These are phyloP conservation scores for Calvadosia cruxmelitensis DNA, from an alignment of 30 jellyfish, hydroid and myxozoan genomes.

Conservation along the genomic window DNA sequence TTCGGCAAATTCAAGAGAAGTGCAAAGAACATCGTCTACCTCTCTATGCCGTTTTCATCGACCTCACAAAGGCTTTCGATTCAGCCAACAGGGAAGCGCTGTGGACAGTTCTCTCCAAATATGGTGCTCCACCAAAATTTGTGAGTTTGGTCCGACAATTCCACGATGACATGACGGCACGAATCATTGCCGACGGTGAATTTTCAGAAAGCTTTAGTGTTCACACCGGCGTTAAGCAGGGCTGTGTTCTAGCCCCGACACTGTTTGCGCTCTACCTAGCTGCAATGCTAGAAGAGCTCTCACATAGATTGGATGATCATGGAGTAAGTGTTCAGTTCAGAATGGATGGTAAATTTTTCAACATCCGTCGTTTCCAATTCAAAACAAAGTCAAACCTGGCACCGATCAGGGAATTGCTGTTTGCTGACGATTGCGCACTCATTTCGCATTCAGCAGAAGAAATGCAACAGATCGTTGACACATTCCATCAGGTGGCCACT, in stretches of 20 bases:
- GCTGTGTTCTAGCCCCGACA: slow-evolving; percentile 25
- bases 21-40: slow-evolving; percentile 15
- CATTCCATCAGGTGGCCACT: background rate
- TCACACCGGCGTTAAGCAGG: slow-evolving; percentile 22
- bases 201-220: background rate
- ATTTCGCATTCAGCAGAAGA: slow-evolving; percentile 10
- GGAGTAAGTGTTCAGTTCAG: slow-evolving; percentile 1
- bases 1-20: slow-evolving; percentile 28
- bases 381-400: background rate
- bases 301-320: background rate
- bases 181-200: slow-evolving; percentile 1
- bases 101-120: background rate
- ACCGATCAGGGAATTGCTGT: slow-evolving; percentile 1
- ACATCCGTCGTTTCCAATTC: slow-evolving; percentile 7
- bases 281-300: slow-evolving; percentile 5
- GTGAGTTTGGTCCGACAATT: slow-evolving; percentile 2
- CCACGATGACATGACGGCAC: slow-evolving; percentile 5
- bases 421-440: slow-evolving; percentile 16
- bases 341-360: too few relatives aligned
- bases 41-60: slow-evolving; percentile 10
- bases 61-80: slow-evolving; percentile 25
- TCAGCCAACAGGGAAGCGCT: slow-evolving; percentile 18
- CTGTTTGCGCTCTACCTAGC: slow-evolving; percentile 21
- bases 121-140: slow-evolving; percentile 17
- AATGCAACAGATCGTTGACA: slow-evolving; percentile 5